These are phyloP conservation scores for Cheilinus undulatus DNA, from an alignment of 2,113 vertebrate genomes.

Conservation along the genomic window DNA sequence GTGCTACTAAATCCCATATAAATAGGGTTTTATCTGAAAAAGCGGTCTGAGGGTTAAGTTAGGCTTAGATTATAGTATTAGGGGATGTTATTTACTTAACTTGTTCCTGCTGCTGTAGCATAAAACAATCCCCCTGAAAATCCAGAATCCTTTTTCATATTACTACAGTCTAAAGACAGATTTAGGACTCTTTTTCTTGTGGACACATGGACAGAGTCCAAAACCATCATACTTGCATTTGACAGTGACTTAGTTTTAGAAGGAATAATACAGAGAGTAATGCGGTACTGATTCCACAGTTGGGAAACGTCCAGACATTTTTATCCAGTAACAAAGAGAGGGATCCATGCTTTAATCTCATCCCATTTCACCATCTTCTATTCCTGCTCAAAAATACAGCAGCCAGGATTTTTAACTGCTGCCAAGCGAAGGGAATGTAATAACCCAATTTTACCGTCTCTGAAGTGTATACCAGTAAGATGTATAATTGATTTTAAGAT, in stretches of 20 bases:
- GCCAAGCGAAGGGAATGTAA: slow-evolving; percentile 39
- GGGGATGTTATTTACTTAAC: neutral
- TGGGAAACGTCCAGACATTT: slow-evolving; percentile 19
- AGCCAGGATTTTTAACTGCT: slow-evolving; percentile 21
- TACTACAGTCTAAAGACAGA: neutral
- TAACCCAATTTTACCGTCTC: slow-evolving; percentile 44
- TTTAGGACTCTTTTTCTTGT: neutral
- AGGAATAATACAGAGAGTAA: neutral
- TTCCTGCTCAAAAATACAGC: slow-evolving; percentile 43
- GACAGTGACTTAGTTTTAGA: neutral
- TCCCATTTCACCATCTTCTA: slow-evolving; percentile 37
- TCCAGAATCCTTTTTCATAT: neutral
- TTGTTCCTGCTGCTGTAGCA: neutral
- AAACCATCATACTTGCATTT: neutral
- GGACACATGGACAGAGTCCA: neutral
- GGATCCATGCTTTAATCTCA: slow-evolving; percentile 44
- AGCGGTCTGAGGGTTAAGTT: too few relatives aligned
- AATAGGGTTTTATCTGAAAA: too few relatives aligned
- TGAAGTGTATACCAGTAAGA: slow-evolving; percentile 47
- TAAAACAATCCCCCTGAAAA: neutral
- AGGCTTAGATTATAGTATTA: too few relatives aligned
- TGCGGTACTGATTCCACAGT: neutral
- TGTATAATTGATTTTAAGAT: slow-evolving; percentile 64
- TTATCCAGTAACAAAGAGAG: slow-evolving; percentile 26
- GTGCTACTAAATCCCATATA: too few relatives aligned